These are phyloP conservation scores for Rhimphoctona megacephalus DNA, from an alignment of 2,888 invertebrate genomes.

Conservation along the genomic window DNA sequence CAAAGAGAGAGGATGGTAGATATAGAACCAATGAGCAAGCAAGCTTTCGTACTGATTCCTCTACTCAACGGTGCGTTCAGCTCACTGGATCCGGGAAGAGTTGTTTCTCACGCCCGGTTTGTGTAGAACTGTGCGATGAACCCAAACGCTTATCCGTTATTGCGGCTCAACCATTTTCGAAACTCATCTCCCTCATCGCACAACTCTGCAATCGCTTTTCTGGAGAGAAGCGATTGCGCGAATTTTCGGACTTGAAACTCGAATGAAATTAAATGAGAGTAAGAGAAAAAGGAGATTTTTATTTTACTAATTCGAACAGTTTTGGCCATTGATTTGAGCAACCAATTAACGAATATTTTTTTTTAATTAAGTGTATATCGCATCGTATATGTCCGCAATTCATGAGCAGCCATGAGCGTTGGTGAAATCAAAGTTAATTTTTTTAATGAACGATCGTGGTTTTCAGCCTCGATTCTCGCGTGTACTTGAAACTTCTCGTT, in stretches of 20 bases:
- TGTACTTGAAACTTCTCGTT: neutral
- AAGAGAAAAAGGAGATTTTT: neutral
- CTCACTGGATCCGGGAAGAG: constrained; percentile 53
- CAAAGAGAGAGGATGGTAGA: constrained; percentile 36
- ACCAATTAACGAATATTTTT: constrained; percentile 46
- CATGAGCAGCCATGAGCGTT: neutral
- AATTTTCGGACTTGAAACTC: constrained; percentile 39
- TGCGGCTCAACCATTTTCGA: constrained; percentile 72
- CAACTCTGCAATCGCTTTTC: constrained; percentile 6
- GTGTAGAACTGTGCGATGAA: constrained; percentile 80
- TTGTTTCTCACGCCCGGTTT: constrained; percentile 14
- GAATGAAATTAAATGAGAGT: neutral
- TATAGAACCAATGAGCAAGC: constrained; percentile 41
- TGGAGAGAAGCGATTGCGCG: constrained; percentile 20
- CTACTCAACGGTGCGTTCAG: constrained; percentile 41
- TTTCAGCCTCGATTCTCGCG: neutral
- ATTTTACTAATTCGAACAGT: constrained; percentile 29
- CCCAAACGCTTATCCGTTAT: constrained; percentile 83
- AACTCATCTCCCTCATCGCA: constrained; percentile 58
- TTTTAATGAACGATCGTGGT: neutral
- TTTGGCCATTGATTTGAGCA: constrained; percentile 42
- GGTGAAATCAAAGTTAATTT: neutral
- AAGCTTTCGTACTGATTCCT: constrained; percentile 31
- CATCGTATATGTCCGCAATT: neutral
- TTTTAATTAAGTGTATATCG: neutral